Percentiles rank a stretch among this genome's conserved stretches.
phyloP scores from a whole-genome alignment of 1,140 invertebrate species.

The Steinernema feltiae region DNA sequence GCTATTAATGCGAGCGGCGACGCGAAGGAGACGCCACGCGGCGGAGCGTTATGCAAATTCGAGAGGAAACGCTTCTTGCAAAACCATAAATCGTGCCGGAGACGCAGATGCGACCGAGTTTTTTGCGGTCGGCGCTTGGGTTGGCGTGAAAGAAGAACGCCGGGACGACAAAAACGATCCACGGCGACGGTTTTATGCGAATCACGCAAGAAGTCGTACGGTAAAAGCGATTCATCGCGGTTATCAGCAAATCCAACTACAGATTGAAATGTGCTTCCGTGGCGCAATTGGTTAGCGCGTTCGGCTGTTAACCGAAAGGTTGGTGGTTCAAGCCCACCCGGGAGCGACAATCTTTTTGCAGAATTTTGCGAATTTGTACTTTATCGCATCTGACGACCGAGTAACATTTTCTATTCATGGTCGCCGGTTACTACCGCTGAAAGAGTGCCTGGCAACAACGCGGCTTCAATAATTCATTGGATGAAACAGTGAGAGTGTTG shows the following conservation, averaged over 20 bases:
- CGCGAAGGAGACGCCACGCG: neutral
- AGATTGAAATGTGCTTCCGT: neutral
- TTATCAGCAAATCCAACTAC: neutral
- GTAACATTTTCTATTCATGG: too few relatives aligned
- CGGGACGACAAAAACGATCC: neutral
- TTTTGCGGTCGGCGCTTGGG: neutral
- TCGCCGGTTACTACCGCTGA: too few relatives aligned
- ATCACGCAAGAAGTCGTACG: neutral
- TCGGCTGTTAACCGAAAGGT: constrained; percentile 34
- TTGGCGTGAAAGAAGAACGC: neutral
- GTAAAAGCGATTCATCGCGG: too few relatives aligned
- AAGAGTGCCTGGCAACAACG: too few relatives aligned
- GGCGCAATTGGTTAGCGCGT: constrained; percentile 22
- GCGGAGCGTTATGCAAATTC: neutral
- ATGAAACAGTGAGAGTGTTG: too few relatives aligned
- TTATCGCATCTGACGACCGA: neutral
- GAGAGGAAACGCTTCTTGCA: neutral
- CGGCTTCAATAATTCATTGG: too few relatives aligned
- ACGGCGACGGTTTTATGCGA: neutral
- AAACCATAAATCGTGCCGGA: neutral
- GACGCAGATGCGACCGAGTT: constrained; percentile 1
- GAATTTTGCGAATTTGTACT: neutral
- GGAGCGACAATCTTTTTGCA: neutral
- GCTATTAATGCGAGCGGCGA: neutral
- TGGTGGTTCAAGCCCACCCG: constrained; percentile 32